Evolutionary conservation across 1,140 invertebrate genomes (phyloP), one percentile per base, ranked within the genome.

Genomic region (Drosophila santomea): DNA sequence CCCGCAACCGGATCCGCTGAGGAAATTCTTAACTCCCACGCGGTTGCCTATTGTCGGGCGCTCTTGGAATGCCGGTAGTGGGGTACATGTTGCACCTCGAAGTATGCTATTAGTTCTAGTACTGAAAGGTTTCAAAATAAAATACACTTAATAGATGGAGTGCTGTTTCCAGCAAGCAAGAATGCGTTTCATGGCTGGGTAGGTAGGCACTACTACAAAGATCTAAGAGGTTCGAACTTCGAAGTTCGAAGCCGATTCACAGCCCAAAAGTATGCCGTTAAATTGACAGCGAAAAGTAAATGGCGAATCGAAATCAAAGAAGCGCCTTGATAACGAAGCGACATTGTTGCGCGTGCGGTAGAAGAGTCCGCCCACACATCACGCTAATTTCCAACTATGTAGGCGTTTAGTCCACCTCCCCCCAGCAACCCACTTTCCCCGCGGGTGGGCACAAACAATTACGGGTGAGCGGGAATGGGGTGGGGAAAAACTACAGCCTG

Each of bases 331-430:
- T 81, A 63, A 78, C 64, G 74, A 69, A 67, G 61, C 44, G 79
- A 89, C 80, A 89, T 74, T 88, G 84, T 88, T 89, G 83, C 80
- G 73, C 74, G 66, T 61, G 64, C 28, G 59, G 69, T 35, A 51
- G 55, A 61, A 55, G 47, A 12, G 54, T 15, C 56, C 63, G 44
- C 75, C 60, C 59, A 45, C 59, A 64, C 71, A 50, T 32, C 48
- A 48, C 76, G 72, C 72, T 89, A 88, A 88, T 89, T 88, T 89
- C 66, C 68, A 88, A 79, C 75, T 74, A 88, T 83, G 66, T 89
- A 83, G 75, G 71, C 80, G 83, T 67, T 81, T 82, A 81, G 78
- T 17, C 64, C 59, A 55, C 59, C 48, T 20, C 36, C 48, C 41
- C 41, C 43, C 41, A 35, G 8, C n/a, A 17, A 4, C 35, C 35